These are phyloP conservation scores for Atta texana DNA, from an alignment of 1,140 invertebrate species.

Conservation along the genomic window DNA sequence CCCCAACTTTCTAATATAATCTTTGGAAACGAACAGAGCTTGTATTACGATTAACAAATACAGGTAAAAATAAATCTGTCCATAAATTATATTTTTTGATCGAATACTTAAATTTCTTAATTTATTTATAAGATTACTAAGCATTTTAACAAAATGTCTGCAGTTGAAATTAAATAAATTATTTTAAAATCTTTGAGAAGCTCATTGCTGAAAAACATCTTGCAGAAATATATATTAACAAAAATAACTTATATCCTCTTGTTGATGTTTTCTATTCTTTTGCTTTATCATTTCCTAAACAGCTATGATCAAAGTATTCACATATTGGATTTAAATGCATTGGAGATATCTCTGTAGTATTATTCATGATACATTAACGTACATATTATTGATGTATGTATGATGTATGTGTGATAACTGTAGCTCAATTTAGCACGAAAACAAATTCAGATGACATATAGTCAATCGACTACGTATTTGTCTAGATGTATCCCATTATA, in stretches of 20 bases:
- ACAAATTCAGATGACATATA: neutral
- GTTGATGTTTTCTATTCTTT: constrained; percentile 29
- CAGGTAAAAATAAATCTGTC: neutral
- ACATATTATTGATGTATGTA: constrained; percentile 23
- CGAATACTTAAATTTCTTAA: constrained; percentile 9
- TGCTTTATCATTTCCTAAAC: neutral
- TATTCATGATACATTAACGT: neutral
- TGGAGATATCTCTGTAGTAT: neutral
- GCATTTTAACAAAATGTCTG: neutral
- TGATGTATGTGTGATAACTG: constrained; percentile 1
- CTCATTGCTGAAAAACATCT: neutral
- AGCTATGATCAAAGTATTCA: neutral
- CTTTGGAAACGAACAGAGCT: neutral
- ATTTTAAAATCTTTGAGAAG: neutral
- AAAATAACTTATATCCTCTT: neutral
- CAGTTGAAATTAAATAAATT: neutral
- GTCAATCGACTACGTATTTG: neutral
- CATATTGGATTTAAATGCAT: neutral
- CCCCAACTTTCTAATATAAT: neutral
- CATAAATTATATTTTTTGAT: neutral
- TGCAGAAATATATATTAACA: neutral
- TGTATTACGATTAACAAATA: neutral
- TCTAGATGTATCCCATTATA: neutral
- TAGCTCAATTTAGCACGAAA: neutral
- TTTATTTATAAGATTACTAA: constrained; percentile 32